These are phyloP conservation scores for Aporophyla lueneburgensis DNA, from an alignment of 2,888 invertebrate genomes.

Conservation along the genomic window DNA sequence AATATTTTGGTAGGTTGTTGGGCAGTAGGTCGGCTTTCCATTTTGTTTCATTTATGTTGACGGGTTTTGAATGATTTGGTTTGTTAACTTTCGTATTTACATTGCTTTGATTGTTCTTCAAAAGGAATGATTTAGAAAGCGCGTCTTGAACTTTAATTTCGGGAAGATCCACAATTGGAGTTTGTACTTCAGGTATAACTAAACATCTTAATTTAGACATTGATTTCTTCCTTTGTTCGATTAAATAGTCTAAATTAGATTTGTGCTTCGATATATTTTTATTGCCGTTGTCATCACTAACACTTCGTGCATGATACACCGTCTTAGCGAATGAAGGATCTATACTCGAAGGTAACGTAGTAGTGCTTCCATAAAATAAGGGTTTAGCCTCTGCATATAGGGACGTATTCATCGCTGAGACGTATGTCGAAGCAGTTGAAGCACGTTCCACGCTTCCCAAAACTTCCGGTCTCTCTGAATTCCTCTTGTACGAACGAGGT, in stretches of 20 bases:
- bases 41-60: slow-evolving; percentile 82
- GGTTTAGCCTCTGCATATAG: slow-evolving; percentile 80
- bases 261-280: slow-evolving; percentile 88
- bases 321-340: slow-evolving; percentile 79
- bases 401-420: slow-evolving; percentile 69
- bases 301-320: slow-evolving; percentile 84
- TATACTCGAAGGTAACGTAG: slow-evolving; percentile 79
- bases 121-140: slow-evolving; percentile 85
- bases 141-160: slow-evolving; percentile 95
- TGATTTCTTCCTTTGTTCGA: slow-evolving; percentile 95
- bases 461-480: slow-evolving; percentile 85
- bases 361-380: slow-evolving; percentile 87
- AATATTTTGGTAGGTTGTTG: slow-evolving; percentile 94
- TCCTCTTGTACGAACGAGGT: slow-evolving; percentile 82
- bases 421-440: slow-evolving; percentile 73
- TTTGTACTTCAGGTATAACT: slow-evolving; percentile 95
- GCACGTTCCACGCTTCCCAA: slow-evolving; percentile 88
- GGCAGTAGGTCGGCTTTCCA: slow-evolving; percentile 86
- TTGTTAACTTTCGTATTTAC: slow-evolving; percentile 78
- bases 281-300: slow-evolving; percentile 84
- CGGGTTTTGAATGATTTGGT: slow-evolving; percentile 76
- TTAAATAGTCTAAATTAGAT: slow-evolving; percentile 93
- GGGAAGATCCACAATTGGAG: slow-evolving; percentile 93
- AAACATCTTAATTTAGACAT: slow-evolving; percentile 96
- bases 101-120: slow-evolving; percentile 79